Base-by-base conservation (phyloP, 2,888 invertebrate species). In the Abrostola triplasia region DNA sequence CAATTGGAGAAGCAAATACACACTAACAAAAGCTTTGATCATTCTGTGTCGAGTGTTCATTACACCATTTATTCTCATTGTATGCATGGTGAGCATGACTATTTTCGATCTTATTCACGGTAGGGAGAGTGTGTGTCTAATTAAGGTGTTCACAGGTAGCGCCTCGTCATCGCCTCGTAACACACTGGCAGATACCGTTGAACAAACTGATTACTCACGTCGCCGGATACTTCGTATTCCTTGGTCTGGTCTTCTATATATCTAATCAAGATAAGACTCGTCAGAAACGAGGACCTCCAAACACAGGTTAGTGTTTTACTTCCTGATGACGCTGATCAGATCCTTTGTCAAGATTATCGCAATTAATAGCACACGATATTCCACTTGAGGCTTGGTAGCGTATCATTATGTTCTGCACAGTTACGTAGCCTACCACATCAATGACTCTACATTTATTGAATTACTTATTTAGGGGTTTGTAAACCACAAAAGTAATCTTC, bases 201-300 rank as follows among this genome's bases (percentile, higher is more conserved):
- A 97, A 97, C 87, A 96, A 96, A 89, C 96, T 97, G 91, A 95
- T 97, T 77, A 96, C 96, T 57, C 96, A 96, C 80, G 93, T 95
- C 6, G 95, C 96, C 12, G 95, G 96, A 11, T 97, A 97, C 85
- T 84, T 96, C 59, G 90, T 96, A 67, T 97, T 97, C 89, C 94
- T 97, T 54, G 82, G 95, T 2, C 85, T 97, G 67, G 94, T 97
- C 66, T 96, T 96, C 84, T 78, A 95, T 53, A 95, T 96, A 80
- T 96, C 96, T 37, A 95, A 96, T 88, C 89, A 94, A 82, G 95
- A 95, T 84, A 96, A 96, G 86, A 91, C 81, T 38, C 83, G 88
- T 35, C 95, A 95, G 85, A 94, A 94, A 79, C 91, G 96, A 53
- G 95, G 95, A 77, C 95, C 96, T 7, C 96, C 96, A 1, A 90